phyloP scores from a whole-genome alignment of 1,140 invertebrate genomes.

The Orchesella cincta region DNA sequence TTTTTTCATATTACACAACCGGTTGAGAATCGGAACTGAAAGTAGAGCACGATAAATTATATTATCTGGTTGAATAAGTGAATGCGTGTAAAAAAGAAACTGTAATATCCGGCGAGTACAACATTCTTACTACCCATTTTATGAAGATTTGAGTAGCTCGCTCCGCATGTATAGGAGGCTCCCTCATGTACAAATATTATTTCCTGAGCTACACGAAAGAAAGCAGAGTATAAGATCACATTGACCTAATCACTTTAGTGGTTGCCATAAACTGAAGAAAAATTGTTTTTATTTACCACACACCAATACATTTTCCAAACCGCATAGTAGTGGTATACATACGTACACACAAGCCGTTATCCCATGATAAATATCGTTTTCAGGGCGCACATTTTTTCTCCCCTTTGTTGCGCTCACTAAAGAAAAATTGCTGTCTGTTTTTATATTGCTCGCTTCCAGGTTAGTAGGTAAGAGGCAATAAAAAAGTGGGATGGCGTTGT shows the following conservation, averaged over 20 bases:
- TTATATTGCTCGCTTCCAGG: constrained; percentile 11
- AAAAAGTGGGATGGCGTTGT: neutral
- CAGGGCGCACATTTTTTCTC: neutral
- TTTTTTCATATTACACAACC: neutral
- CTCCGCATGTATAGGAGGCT: too few relatives aligned
- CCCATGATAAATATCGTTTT: constrained; percentile 20
- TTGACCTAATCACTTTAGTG: constrained; percentile 6
- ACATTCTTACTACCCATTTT: too few relatives aligned
- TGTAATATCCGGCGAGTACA: too few relatives aligned
- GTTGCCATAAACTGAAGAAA: neutral
- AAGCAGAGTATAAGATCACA: neutral
- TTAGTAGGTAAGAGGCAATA: constrained; percentile 27
- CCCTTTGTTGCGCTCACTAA: neutral
- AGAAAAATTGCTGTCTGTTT: constrained; percentile 22
- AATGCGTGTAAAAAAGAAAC: too few relatives aligned
- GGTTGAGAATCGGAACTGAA: neutral
- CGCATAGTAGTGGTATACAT: neutral
- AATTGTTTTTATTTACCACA: neutral
- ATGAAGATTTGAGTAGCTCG: too few relatives aligned
- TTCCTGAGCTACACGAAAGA: too few relatives aligned
- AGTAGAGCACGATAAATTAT: neutral
- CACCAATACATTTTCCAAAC: neutral
- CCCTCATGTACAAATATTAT: too few relatives aligned
- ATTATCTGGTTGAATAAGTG: too few relatives aligned
- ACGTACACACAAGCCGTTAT: neutral